Conservation (phyloP, 2,888 invertebrate genomes). For the Tetranychus truncatus region DNA sequence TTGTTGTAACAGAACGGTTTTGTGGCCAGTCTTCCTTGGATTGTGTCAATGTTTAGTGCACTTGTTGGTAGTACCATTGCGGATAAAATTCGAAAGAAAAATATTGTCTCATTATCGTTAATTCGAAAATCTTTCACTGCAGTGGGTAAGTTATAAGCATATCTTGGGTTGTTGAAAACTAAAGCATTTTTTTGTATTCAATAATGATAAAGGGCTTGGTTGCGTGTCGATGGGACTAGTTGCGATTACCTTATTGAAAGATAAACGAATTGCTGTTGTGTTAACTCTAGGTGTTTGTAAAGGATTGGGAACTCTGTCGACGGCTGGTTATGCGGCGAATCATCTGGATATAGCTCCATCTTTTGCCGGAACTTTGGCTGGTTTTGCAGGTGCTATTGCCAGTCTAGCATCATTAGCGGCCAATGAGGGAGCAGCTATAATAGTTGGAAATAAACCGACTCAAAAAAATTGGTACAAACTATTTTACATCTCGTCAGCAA, state of each 20-base stretch:
- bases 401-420: background rate
- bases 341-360: background rate
- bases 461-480: background rate
- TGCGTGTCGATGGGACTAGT: background rate
- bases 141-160: background rate
- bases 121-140: background rate
- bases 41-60: background rate
- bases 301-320: background rate
- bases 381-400: background rate
- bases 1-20: background rate
- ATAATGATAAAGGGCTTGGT: background rate
- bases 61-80: background rate
- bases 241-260: background rate
- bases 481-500: background rate
- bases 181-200: background rate
- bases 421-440: background rate
- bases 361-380: background rate
- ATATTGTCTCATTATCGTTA: background rate
- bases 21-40: background rate
- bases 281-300: background rate
- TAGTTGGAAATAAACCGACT: background rate
- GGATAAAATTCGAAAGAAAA: background rate
- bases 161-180: background rate
- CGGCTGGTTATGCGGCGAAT: background rate
- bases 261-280: background rate